Conservation (phyloP, 2,113 vertebrate species). For the Xerus inauris region DNA sequence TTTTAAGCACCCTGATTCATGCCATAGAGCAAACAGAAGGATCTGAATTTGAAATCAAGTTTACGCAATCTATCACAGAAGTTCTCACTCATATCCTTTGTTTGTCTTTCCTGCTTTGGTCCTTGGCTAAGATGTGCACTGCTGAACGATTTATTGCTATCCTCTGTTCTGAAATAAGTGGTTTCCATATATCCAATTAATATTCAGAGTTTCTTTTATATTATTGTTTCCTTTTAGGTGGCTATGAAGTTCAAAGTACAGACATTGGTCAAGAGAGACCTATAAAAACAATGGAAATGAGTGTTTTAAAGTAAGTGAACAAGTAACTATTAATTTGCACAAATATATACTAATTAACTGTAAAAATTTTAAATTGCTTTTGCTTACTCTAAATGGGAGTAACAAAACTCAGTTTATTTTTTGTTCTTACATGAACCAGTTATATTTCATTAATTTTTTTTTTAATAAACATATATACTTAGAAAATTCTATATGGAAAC, state of each 20-base stretch:
- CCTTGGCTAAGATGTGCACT: not conserved
- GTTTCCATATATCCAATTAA: not conserved
- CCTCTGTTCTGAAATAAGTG: not conserved
- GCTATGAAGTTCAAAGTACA: not conserved
- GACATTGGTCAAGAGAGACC: not conserved
- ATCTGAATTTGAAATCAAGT: too few species aligned
- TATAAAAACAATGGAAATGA: not conserved
- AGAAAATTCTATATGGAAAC: not conserved
- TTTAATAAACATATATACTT: too few species aligned
- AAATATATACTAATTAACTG: not conserved
- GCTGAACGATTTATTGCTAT: not conserved
- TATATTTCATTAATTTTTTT: too few species aligned
- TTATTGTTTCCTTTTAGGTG: not conserved
- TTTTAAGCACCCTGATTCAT: too few species aligned
- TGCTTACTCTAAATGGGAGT: not conserved
- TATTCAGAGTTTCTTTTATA: not conserved
- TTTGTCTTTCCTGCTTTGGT: not conserved
- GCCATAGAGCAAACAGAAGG: too few species aligned
- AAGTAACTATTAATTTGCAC: not conserved
- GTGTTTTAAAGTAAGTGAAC: not conserved
- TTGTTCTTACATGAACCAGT: not conserved
- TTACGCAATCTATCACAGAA: too few species aligned
- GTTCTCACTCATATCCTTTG: too few species aligned
- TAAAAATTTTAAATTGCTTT: not conserved
- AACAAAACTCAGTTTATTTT: not conserved